Evolutionary conservation across 2,888 invertebrate genomes (phyloP).

Genomic region (Apamea anceps): DNA sequence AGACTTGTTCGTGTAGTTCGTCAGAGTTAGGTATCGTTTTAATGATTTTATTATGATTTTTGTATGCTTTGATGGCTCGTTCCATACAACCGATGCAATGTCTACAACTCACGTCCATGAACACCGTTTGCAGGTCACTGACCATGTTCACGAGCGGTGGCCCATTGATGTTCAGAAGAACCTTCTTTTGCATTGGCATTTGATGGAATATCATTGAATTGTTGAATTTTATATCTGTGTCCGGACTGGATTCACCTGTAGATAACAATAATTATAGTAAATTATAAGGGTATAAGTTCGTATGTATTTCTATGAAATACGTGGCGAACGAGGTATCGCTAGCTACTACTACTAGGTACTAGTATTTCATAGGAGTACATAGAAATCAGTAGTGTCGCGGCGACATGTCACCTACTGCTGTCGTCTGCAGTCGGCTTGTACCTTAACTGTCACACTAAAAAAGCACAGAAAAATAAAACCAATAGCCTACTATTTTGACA

Average conservation of each 20-base stretch:
- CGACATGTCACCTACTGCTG: not conserved
- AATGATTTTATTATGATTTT: constrained; percentile 48
- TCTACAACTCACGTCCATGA: constrained; percentile 72
- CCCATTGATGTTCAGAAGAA: constrained; percentile 69
- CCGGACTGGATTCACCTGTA: constrained; percentile 15
- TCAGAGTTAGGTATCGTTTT: constrained; percentile 56
- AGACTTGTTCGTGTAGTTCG: constrained; percentile 68
- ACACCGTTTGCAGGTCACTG: constrained; percentile 71
- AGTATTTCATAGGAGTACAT: too few relatives aligned
- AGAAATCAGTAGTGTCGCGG: too few relatives aligned
- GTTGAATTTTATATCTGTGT: constrained; percentile 54
- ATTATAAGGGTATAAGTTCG: not conserved
- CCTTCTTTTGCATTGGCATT: constrained; percentile 59
- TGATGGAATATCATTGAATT: constrained; percentile 41
- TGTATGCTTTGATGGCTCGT: constrained; percentile 73
- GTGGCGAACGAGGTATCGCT: too few relatives aligned
- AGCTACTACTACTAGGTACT: too few relatives aligned
- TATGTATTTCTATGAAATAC: not conserved
- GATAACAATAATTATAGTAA: not conserved
- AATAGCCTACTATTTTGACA: not conserved
- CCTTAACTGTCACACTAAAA: not conserved
- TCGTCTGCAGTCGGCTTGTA: not conserved
- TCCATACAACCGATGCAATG: constrained; percentile 79
- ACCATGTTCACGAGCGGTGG: constrained; percentile 62
- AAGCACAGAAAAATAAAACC: not conserved